phyloP scores from a whole-genome alignment of 2,113 vertebrate species.

The Nesogale talazaci region DNA sequence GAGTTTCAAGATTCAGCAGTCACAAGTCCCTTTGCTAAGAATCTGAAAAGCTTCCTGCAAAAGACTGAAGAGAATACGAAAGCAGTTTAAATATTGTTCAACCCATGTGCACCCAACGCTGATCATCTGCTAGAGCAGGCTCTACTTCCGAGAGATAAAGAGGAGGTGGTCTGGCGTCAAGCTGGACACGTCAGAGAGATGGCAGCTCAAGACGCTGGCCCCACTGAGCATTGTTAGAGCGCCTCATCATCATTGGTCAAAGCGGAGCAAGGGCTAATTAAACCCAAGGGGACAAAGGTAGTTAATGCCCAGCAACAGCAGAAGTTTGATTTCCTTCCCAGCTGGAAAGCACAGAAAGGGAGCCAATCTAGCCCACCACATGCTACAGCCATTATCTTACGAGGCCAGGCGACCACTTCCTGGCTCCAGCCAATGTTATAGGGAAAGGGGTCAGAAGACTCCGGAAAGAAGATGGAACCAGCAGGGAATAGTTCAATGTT shows the following conservation, averaged over 20 bases:
- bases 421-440: slow-evolving; percentile 59
- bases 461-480: slow-evolving; percentile 62
- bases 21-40: not conserved
- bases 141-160: not conserved
- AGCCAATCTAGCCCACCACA: slow-evolving; percentile 59
- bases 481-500: slow-evolving; percentile 24
- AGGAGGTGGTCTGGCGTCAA: not conserved
- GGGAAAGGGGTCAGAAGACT: slow-evolving; percentile 61
- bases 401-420: slow-evolving; percentile 57
- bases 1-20: not conserved
- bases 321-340: slow-evolving; percentile 75
- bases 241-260: not conserved
- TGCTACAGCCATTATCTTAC: slow-evolving; percentile 67
- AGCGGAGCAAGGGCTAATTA: slow-evolving; percentile 72
- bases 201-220: not conserved
- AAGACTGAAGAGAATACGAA: not conserved
- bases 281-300: slow-evolving; percentile 34
- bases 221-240: not conserved
- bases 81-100: slow-evolving; percentile 2
- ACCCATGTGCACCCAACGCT: not conserved
- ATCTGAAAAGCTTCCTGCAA: not conserved
- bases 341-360: slow-evolving; percentile 70
- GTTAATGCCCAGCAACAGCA: slow-evolving; percentile 54
- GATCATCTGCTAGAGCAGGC: not conserved
- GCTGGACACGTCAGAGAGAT: slow-evolving; percentile 5